Evolutionary conservation across 2,797 vertebrate genomes (phyloP).

Genomic region (Gadopsis bispinosus): DNA sequence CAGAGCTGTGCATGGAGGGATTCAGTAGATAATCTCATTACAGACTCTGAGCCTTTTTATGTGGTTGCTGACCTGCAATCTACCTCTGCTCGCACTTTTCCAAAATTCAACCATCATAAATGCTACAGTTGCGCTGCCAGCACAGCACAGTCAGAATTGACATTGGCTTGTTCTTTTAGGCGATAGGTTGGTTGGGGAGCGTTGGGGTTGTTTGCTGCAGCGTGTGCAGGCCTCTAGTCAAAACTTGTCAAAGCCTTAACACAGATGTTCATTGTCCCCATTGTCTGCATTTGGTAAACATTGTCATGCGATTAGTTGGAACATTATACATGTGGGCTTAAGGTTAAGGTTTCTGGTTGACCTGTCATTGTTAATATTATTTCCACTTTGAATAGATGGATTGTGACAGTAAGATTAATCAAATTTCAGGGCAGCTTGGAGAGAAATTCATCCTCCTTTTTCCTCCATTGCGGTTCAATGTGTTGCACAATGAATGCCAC

Average conservation of each 20-base stretch:
- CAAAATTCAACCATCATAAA: constrained; percentile 32
- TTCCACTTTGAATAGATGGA: neutral
- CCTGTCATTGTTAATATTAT: constrained; percentile 5
- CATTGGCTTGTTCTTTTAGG: constrained; percentile 22
- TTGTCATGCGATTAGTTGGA: neutral
- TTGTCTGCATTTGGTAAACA: constrained; percentile 19
- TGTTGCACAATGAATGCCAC: neutral
- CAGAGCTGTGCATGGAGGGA: constrained; percentile 32
- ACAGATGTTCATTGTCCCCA: neutral
- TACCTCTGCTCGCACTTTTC: constrained; percentile 43
- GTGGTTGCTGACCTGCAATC: constrained; percentile 55
- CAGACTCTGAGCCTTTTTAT: constrained; percentile 46
- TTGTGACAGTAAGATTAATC: constrained; percentile 1
- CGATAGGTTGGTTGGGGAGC: neutral
- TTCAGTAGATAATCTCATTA: constrained; percentile 68
- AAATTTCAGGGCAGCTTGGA: neutral
- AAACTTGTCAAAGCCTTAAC: constrained; percentile 9
- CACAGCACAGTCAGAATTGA: neutral
- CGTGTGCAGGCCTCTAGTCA: neutral
- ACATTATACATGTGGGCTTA: neutral
- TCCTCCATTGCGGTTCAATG: neutral
- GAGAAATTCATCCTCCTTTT: neutral
- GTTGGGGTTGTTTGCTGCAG: neutral
- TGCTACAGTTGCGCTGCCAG: constrained; percentile 18
- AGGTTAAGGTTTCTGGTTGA: neutral